A percentile compares a stretch with the other conserved stretches of the same genome.
These are phyloP conservation scores for Cryptoprocta ferox DNA, from an alignment of 2,797 vertebrate genomes.

Conservation along the genomic window DNA sequence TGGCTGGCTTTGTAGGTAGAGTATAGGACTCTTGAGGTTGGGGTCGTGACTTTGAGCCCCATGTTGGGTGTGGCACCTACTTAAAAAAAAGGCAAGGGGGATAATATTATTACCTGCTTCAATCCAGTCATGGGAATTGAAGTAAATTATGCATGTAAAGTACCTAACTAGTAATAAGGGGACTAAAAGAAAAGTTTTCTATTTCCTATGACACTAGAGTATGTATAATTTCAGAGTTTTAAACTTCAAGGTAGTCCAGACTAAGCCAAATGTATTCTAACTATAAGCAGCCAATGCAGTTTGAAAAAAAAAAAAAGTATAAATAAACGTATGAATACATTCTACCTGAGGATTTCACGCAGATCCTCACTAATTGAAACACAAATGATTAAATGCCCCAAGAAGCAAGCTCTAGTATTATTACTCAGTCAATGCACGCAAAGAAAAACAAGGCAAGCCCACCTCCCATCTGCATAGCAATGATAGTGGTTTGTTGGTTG, in stretches of 20 bases:
- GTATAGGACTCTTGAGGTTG: too few relatives aligned
- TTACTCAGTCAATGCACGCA: background rate
- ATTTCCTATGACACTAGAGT: background rate
- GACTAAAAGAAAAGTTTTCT: background rate
- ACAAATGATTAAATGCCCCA: background rate
- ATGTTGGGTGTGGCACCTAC: too few relatives aligned
- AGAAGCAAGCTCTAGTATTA: background rate
- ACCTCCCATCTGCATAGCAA: fast-evolving
- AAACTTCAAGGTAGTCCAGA: background rate
- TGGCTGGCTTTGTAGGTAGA: too few relatives aligned
- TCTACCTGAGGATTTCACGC: background rate
- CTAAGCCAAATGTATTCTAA: background rate
- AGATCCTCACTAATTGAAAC: background rate
- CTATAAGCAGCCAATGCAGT: background rate
- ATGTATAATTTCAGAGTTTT: background rate
- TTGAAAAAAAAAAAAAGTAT: background rate
- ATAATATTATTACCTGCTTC: background rate
- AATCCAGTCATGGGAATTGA: background rate
- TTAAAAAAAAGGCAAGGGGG: too few relatives aligned
- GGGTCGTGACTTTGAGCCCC: too few relatives aligned
- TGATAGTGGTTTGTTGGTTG: background rate
- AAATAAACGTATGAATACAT: background rate
- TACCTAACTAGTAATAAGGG: background rate
- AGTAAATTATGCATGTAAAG: background rate
- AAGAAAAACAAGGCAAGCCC: background rate